phyloP scores from a whole-genome alignment of 23 tunicate species.

The Aplidium turbinatum region DNA sequence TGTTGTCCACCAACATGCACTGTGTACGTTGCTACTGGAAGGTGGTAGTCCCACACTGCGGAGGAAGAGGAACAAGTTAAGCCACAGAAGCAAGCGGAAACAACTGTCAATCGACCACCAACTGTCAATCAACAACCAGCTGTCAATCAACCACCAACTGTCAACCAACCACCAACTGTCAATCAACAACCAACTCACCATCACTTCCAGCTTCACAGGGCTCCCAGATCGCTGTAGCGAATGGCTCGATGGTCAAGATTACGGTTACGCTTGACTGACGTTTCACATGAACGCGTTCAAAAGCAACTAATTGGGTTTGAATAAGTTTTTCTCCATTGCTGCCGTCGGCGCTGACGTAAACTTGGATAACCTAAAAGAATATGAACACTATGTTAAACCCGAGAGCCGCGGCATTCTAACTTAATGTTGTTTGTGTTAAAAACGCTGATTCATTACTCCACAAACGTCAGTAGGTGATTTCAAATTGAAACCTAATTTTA shows the following conservation, averaged over 20 bases:
- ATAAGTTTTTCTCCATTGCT: not conserved
- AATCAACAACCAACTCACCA: not conserved
- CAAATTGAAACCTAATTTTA: too few relatives aligned
- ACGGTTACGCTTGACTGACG: slow-evolving; percentile 14
- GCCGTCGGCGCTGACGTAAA: slow-evolving; percentile 19
- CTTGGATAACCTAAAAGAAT: slow-evolving; percentile 52
- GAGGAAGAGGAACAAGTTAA: not conserved
- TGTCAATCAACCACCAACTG: not conserved
- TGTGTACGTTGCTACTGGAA: slow-evolving; percentile 48
- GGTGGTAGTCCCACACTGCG: slow-evolving; percentile 31
- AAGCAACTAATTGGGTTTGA: slow-evolving; percentile 63
- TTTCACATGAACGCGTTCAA: slow-evolving; percentile 43
- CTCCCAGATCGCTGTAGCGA: slow-evolving; percentile 56
- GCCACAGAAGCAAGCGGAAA: not conserved
- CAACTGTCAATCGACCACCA: not conserved
- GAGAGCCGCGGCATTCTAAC: too few relatives aligned
- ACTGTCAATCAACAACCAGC: not conserved
- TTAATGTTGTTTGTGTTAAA: too few relatives aligned
- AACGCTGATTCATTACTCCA: too few relatives aligned
- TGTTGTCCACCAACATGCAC: slow-evolving; percentile 76
- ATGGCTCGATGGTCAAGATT: slow-evolving; percentile 23
- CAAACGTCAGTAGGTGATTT: too few relatives aligned
- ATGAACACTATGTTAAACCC: too few relatives aligned
- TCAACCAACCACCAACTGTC: not conserved
- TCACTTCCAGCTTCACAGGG: not conserved